Evolutionary conservation across 1,140 invertebrate species (phyloP), one percentile per base, ranked within the genome.

Genomic region (Gonatopus flavifemur): DNA sequence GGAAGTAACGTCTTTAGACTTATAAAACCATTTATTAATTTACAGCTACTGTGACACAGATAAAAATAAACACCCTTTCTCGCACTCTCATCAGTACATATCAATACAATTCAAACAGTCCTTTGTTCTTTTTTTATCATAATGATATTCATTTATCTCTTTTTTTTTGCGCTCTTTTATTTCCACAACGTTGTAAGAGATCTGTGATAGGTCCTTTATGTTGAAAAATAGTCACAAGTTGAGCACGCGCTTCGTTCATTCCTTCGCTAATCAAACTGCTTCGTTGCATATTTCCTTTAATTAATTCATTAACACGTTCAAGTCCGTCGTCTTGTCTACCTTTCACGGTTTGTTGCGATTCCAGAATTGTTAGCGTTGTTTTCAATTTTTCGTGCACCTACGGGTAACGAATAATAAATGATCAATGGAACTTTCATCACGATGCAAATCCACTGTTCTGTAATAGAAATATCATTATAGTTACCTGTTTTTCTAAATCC

Each of bases 241-340:
- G 89, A 31, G 84, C 82, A 59, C 89, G 88, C 0, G 93, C 89
- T 74, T 97, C 95, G 57, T 84, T 81, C 71, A 97, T 88, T 51
- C 94, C 93, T 74, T 97, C 94, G 42, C 88, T 88, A 25, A 96
- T 90, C 33, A 96, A 88, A 81, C 89, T 93, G 71, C 93, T 94
- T 36, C 95, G 83, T 77, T 98, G 95, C 67, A 96, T 89, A 76
- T 97, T 97, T 28, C 93, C 94, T 88, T 90, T 91, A 12, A 92
- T 84, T 33, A 91, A 70, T 78, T 92, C 90, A 63, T 84, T 88
- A 1, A 89, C 79, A 49, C 85, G 80, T 71, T 89, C 88, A 13
- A 89, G 76, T 62, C 88, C 85, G 52, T 83, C 84, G 49, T 84
- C 83, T 71, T 82, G 69, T 77, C 80, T 69, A 69, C 70, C 70